phyloP scores from a whole-genome alignment of 2,888 invertebrate genomes.

The Barypeithes pellucidus region DNA sequence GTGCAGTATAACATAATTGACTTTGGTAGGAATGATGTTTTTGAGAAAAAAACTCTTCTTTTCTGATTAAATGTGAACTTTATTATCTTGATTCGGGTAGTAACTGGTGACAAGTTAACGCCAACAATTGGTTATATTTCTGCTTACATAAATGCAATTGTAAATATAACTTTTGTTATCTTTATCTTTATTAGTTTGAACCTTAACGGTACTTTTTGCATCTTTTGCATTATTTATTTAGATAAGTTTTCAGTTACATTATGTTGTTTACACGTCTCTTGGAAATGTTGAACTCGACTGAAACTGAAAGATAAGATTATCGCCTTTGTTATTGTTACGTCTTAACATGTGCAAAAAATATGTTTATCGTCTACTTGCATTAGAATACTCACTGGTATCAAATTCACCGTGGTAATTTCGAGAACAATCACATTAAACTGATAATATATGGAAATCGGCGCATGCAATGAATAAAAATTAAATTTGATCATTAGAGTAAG shows the following conservation, averaged over 20 bases:
- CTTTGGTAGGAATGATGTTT: too few relatives aligned
- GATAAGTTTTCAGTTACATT: conserved; percentile 13
- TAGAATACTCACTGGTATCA: neutral
- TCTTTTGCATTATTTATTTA: conserved; percentile 22
- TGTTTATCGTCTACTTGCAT: conserved; percentile 14
- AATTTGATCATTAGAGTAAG: too few relatives aligned
- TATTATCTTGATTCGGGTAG: too few relatives aligned
- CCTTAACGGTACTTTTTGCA: conserved; percentile 23
- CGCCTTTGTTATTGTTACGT: conserved; percentile 11
- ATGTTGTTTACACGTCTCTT: conserved; percentile 24
- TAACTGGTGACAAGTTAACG: neutral
- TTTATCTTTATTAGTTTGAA: conserved; percentile 16
- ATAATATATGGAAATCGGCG: too few relatives aligned
- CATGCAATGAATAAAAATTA: too few relatives aligned
- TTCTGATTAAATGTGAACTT: too few relatives aligned
- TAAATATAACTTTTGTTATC: neutral
- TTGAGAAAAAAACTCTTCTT: too few relatives aligned
- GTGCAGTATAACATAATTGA: too few relatives aligned
- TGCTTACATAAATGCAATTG: neutral
- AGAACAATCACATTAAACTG: too few relatives aligned
- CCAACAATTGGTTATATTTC: neutral
- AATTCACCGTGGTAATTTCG: conserved; percentile 8
- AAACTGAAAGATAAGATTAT: conserved; percentile 25
- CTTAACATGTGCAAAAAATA: conserved; percentile 21
- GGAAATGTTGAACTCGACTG: conserved; percentile 16